Percentiles rank a stretch among this genome's conserved stretches.
These are phyloP conservation scores for Acanthopagrus latus DNA, from an alignment of 2,797 vertebrate genomes.

Conservation along the genomic window DNA sequence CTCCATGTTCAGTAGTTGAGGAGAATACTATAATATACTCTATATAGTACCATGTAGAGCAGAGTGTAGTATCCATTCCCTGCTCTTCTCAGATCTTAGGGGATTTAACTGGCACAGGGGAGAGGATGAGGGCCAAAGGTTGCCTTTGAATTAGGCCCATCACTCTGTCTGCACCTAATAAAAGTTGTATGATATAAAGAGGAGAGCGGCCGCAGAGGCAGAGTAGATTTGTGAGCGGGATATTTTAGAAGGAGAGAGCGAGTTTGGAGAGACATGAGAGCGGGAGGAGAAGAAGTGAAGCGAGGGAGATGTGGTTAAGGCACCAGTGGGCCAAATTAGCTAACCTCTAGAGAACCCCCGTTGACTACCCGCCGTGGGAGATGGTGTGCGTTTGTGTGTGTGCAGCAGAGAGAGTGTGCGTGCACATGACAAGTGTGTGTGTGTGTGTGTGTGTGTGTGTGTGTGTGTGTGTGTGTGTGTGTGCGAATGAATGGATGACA, in stretches of 20 bases:
- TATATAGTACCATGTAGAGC: neutral
- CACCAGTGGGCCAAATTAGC: constrained; percentile 80
- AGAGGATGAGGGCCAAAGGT: constrained; percentile 35
- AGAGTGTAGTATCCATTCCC: neutral
- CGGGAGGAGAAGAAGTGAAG: constrained; percentile 53
- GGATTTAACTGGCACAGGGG: constrained; percentile 25
- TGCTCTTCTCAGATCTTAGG: constrained; percentile 17
- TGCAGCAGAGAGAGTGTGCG: neutral
- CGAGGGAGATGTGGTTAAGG: constrained; percentile 61
- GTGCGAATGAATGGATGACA: constrained; percentile 61
- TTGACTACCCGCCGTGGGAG: constrained; percentile 34
- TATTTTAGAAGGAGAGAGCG: constrained; percentile 44
- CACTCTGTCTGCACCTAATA: constrained; percentile 49
- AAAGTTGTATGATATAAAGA: constrained; percentile 61
- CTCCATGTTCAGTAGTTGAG: too few species aligned
- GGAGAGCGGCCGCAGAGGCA: neutral
- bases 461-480: neutral
- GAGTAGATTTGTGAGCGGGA: constrained; percentile 44
- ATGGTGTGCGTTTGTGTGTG: neutral
- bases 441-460: neutral
- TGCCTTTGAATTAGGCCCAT: constrained; percentile 48
- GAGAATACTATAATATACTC: too few species aligned
- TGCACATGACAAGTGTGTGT: constrained; percentile 6
- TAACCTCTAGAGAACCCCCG: constrained; percentile 60
- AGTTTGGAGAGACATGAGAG: constrained; percentile 45